phyloP scores from a whole-genome alignment of 92 coral and sea anemone species.

The Virgularia gustaviana region DNA sequence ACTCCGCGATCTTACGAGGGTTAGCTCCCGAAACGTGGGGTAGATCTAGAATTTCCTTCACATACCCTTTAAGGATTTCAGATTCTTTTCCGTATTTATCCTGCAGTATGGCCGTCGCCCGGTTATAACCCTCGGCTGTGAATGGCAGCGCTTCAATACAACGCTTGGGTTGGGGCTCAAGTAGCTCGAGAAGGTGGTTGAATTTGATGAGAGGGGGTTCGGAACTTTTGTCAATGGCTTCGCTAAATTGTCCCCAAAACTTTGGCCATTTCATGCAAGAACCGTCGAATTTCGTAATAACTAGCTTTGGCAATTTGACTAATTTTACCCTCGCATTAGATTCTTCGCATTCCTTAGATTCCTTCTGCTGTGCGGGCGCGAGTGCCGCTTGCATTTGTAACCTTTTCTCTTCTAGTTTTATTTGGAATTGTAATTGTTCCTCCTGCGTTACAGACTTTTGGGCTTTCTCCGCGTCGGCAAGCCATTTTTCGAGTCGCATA shows the following conservation, averaged over 20 bases:
- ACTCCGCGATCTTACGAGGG: constrained; percentile 35
- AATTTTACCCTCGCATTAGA: not conserved
- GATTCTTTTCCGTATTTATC: constrained; percentile 29
- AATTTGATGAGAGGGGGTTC: constrained; percentile 21
- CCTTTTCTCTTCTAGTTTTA: constrained; percentile 46
- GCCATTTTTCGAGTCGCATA: not conserved
- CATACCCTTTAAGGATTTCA: constrained; percentile 24
- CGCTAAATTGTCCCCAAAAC: constrained; percentile 40
- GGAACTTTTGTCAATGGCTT: constrained; percentile 33
- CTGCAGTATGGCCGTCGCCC: constrained; percentile 24
- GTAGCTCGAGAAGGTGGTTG: not conserved
- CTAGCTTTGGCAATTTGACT: constrained; percentile 47
- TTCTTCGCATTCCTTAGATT: not conserved
- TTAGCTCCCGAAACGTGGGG: constrained; percentile 31
- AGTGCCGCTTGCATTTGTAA: constrained; percentile 40
- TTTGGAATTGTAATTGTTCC: constrained; percentile 47
- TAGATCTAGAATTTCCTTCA: constrained; percentile 20
- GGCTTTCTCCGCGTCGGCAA: not conserved
- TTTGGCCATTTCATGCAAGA: constrained; percentile 49
- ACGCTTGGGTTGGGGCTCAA: not conserved
- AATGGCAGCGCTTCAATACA: constrained; percentile 14
- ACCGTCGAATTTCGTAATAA: constrained; percentile 36
- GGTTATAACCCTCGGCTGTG: constrained; percentile 36
- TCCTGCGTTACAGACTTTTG: constrained; percentile 1
- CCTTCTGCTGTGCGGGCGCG: not conserved